Conservation (phyloP, 2,113 vertebrate genomes). For the Chitala chitala region DNA sequence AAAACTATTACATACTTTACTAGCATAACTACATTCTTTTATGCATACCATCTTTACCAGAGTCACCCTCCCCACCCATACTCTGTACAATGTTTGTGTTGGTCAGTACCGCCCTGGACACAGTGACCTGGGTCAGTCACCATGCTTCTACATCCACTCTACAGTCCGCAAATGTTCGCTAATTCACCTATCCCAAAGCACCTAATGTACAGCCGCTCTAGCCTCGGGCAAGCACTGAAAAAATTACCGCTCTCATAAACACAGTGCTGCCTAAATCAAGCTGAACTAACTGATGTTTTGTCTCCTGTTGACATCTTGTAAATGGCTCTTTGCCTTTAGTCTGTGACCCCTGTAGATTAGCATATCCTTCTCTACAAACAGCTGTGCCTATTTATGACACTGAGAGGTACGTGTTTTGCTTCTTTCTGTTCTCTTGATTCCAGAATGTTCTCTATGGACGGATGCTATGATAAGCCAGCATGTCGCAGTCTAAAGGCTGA, state of each 20-base stretch:
- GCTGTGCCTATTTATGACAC: not conserved
- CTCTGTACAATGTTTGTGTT: too few species aligned
- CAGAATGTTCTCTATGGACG: not conserved
- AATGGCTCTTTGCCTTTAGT: not conserved
- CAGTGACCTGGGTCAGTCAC: slow-evolving; percentile 1
- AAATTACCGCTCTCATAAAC: too few species aligned
- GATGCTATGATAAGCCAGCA: not conserved
- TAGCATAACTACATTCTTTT: not conserved
- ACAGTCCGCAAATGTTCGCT: not conserved
- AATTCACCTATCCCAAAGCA: not conserved
- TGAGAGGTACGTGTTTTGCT: not conserved
- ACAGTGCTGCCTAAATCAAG: not conserved
- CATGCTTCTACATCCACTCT: not conserved
- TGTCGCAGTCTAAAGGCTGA: not conserved
- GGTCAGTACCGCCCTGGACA: not conserved
- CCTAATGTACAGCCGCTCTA: not conserved
- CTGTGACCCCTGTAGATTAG: not conserved
- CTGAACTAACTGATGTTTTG: not conserved
- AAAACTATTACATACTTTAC: too few species aligned
- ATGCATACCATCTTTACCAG: too few species aligned
- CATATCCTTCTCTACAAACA: not conserved
- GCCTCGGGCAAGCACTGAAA: too few species aligned
- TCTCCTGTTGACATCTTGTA: not conserved
- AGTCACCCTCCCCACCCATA: too few species aligned
- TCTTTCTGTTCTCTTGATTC: not conserved